Conservation (phyloP, 2,888 invertebrate genomes). For the Microlaimidae sp. region DNA sequence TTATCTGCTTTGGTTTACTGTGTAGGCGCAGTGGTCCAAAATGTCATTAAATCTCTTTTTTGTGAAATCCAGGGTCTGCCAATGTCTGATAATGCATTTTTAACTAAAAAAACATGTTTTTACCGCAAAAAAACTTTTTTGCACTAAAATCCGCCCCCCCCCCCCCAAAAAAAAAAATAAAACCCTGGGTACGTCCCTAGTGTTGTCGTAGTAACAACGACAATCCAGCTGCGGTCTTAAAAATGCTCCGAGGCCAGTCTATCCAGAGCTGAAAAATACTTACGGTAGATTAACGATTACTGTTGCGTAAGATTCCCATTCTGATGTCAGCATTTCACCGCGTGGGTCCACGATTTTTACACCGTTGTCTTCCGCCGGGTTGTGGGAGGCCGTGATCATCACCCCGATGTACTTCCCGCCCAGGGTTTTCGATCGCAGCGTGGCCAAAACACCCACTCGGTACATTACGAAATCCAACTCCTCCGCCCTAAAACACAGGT, state of each 20-base stretch:
- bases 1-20: too few relatives aligned
- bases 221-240: background rate
- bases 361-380: slow-evolving; percentile 85
- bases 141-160: too few relatives aligned
- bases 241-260: background rate
- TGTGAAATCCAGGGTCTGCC: too few relatives aligned
- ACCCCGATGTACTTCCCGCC: slow-evolving; percentile 53
- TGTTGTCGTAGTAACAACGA: background rate
- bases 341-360: slow-evolving; percentile 85
- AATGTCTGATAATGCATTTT: too few relatives aligned
- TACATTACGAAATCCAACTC: slow-evolving; percentile 74
- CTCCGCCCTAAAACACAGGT: background rate
- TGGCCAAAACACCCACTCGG: slow-evolving; percentile 80
- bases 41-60: too few relatives aligned
- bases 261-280: slow-evolving; percentile 19
- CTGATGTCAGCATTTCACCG: slow-evolving; percentile 84
- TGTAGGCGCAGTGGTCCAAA: too few relatives aligned
- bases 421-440: slow-evolving; percentile 58
- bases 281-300: slow-evolving; percentile 62
- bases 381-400: slow-evolving; percentile 99
- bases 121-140: too few relatives aligned
- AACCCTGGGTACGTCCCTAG: too few relatives aligned
- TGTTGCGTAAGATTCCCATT: slow-evolving; percentile 80
- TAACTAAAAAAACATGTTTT: too few relatives aligned
- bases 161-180: too few relatives aligned